These are phyloP conservation scores for Macrostomum cliftonense DNA, from an alignment of 2,888 invertebrate species.

Conservation along the genomic window DNA sequence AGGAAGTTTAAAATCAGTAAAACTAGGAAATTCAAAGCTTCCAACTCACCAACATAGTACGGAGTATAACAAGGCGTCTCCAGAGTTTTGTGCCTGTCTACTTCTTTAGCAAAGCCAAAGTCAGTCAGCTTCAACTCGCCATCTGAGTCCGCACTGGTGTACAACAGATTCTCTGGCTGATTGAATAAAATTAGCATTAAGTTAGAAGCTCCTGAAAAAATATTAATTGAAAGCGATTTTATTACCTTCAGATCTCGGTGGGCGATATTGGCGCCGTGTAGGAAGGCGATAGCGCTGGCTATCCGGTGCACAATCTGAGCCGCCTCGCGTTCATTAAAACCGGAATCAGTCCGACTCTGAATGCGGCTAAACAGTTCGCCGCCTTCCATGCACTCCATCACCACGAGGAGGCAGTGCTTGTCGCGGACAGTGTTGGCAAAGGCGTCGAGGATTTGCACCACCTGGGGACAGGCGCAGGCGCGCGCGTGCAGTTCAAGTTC, in stretches of 20 bases:
- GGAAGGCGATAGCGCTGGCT: slow-evolving; percentile 73
- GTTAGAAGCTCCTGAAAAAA: too few relatives aligned
- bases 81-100: slow-evolving; percentile 58
- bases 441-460: slow-evolving; percentile 76
- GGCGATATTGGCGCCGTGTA: slow-evolving; percentile 82
- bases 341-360: slow-evolving; percentile 76
- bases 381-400: slow-evolving; percentile 99
- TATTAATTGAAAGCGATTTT: too few relatives aligned
- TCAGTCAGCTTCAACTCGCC: slow-evolving; percentile 87
- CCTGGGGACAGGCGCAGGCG: slow-evolving; percentile 66
- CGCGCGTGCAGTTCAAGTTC: slow-evolving; percentile 90
- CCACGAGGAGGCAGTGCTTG: slow-evolving; percentile 72
- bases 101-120: slow-evolving; percentile 97
- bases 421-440: slow-evolving; percentile 64
- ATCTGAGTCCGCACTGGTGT: slow-evolving; percentile 49
- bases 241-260: slow-evolving; percentile 87
- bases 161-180: slow-evolving; percentile 67
- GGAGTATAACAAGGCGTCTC: slow-evolving; percentile 98
- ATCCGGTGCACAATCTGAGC: slow-evolving; percentile 88
- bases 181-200: too few relatives aligned
- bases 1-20: too few relatives aligned
- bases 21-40: too few relatives aligned
- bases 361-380: slow-evolving; percentile 91
- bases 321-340: slow-evolving; percentile 87
- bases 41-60: slow-evolving; percentile 74